Conservation (phyloP, 1,140 invertebrate genomes). For the Papilio aristodemus region DNA sequence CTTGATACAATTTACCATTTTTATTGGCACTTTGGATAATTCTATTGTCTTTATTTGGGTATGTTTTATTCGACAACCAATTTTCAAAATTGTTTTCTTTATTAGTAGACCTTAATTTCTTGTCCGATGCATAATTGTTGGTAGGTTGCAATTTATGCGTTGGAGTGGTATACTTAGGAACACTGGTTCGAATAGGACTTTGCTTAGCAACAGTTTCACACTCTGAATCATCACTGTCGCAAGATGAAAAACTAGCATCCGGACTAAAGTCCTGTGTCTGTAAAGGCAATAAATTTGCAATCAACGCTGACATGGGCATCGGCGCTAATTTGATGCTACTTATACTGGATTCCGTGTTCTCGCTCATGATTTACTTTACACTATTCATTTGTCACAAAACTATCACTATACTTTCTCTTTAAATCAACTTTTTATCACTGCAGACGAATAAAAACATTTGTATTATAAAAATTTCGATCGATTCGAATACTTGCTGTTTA, state of each 20-base stretch:
- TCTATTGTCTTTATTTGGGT: constrained; percentile 50
- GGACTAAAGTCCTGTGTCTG: constrained; percentile 55
- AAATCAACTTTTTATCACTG: background rate
- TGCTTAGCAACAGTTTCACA: constrained; percentile 54
- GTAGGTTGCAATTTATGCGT: constrained; percentile 49
- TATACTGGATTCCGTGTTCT: constrained; percentile 62
- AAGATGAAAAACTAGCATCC: constrained; percentile 56
- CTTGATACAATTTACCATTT: constrained; percentile 39
- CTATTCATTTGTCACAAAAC: background rate
- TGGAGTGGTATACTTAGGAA: constrained; percentile 50
- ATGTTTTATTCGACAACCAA: constrained; percentile 46
- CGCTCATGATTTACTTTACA: constrained; percentile 54
- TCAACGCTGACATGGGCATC: constrained; percentile 71
- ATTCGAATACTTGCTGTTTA: too few species aligned
- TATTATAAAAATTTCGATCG: background rate
- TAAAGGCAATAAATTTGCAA: constrained; percentile 68
- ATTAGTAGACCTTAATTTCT: constrained; percentile 45
- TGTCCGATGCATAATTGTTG: constrained; percentile 56
- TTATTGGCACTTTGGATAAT: constrained; percentile 39
- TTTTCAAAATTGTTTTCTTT: constrained; percentile 59
- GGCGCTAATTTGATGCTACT: constrained; percentile 75
- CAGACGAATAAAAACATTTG: background rate
- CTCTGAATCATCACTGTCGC: constrained; percentile 61
- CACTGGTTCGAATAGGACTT: constrained; percentile 42
- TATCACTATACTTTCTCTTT: constrained; percentile 7